Percentiles rank a stretch among this genome's conserved stretches.
These are phyloP conservation scores for Trachelus iudaicus DNA, from an alignment of 2,888 invertebrate genomes.

Conservation along the genomic window DNA sequence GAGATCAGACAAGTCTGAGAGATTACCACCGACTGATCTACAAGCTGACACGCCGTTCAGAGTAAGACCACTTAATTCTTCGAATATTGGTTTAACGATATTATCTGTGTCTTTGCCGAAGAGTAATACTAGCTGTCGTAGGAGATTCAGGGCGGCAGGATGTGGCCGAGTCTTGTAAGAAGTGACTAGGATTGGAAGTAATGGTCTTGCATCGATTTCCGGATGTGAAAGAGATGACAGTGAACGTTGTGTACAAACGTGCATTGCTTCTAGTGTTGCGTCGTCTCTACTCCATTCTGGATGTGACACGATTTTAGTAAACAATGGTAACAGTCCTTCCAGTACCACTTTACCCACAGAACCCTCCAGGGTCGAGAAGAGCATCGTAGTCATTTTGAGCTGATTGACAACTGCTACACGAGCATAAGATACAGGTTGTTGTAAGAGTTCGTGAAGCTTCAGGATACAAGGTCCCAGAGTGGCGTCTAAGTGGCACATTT, in stretches of 20 bases:
- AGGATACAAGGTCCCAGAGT: constrained; percentile 76
- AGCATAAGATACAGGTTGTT: constrained; percentile 38
- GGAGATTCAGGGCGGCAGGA: constrained; percentile 60
- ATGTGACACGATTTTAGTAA: constrained; percentile 69
- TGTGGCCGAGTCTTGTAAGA: constrained; percentile 65
- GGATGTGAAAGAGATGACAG: constrained; percentile 54
- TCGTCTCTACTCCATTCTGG: constrained; percentile 73
- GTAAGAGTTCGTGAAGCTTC: constrained; percentile 70
- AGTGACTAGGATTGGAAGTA: constrained; percentile 46
- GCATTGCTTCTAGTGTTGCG: constrained; percentile 74
- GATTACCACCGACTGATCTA: constrained; percentile 56
- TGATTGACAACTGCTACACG: constrained; percentile 69
- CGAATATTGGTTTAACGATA: constrained; percentile 46
- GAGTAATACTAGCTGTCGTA: constrained; percentile 64
- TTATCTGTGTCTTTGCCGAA: constrained; percentile 64
- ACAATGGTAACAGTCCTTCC: constrained; percentile 69
- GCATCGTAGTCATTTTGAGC: constrained; percentile 76
- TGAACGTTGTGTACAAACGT: constrained; percentile 51
- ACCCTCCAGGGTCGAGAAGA: constrained; percentile 73
- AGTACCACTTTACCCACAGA: constrained; percentile 62
- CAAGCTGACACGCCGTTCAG: constrained; percentile 54
- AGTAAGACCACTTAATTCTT: constrained; percentile 52
- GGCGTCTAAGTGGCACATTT: constrained; percentile 76
- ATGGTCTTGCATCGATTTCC: constrained; percentile 47
- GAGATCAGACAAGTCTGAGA: constrained; percentile 75